Percentiles rank a stretch among this genome's conserved stretches.
Evolutionary conservation across 2,113 vertebrate species (phyloP).

Genomic region (Ovis canadensis): DNA sequence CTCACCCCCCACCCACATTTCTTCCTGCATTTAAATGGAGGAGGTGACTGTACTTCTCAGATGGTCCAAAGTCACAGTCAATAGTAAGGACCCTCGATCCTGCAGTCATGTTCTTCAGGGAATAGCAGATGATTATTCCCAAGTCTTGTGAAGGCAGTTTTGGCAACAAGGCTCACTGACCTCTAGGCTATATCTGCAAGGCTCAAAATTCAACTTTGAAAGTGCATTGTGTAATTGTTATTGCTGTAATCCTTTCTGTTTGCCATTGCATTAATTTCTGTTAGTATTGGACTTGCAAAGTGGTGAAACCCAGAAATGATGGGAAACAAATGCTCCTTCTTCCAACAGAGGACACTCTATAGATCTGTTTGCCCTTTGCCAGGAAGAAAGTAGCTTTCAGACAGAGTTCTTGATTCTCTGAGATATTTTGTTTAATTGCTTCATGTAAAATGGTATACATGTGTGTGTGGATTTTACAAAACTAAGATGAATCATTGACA

Average conservation of each 20-base stretch:
- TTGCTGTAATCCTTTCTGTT: neutral
- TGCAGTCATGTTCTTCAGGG: neutral
- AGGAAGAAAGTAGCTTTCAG: constrained; percentile 3
- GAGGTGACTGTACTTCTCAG: neutral
- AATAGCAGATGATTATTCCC: neutral
- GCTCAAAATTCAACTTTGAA: neutral
- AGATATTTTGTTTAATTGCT: neutral
- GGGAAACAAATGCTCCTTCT: neutral
- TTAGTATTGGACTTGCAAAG: neutral
- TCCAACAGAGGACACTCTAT: neutral
- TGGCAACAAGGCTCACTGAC: neutral
- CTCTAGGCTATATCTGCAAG: neutral
- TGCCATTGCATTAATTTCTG: neutral
- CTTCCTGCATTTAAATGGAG: neutral
- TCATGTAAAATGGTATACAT: neutral
- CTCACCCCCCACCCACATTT: neutral
- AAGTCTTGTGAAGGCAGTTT: neutral
- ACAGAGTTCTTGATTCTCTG: neutral
- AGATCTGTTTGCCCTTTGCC: neutral
- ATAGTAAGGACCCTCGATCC: neutral
- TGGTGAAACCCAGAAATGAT: neutral
- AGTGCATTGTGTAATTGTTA: neutral
- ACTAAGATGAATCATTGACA: neutral
- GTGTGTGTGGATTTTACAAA: neutral
- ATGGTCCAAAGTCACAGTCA: neutral